Percentiles rank a stretch among this genome's conserved stretches.
Evolutionary conservation across 1,140 invertebrate genomes (phyloP).

Genomic region (Daktulosphaira vitifoliae): DNA sequence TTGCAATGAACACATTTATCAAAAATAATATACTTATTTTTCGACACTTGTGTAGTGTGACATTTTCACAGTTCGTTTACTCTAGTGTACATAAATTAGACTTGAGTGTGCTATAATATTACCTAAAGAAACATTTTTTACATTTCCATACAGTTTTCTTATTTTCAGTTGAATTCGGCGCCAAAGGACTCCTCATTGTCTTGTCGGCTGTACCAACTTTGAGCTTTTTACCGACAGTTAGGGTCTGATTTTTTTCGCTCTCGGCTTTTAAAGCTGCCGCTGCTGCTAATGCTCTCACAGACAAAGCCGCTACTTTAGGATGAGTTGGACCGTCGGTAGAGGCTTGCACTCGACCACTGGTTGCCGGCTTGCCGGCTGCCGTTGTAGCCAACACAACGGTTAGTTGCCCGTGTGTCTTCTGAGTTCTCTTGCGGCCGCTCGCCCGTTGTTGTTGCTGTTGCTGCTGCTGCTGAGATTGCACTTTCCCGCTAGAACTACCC

Average conservation of each 20-base stretch:
- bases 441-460: too few species aligned
- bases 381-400: not conserved
- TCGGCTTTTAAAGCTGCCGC: conserved; percentile 6
- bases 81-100: too few species aligned
- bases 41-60: too few species aligned
- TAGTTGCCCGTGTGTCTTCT: not conserved
- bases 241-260: conserved; percentile 40
- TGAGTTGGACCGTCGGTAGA: not conserved
- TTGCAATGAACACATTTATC: too few species aligned
- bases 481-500: not conserved
- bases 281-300: conserved; percentile 33
- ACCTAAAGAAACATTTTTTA: conserved; percentile 75
- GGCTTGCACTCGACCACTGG: not conserved
- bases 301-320: not conserved
- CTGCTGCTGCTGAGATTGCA: not conserved
- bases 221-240: conserved; percentile 39
- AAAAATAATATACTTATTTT: too few species aligned
- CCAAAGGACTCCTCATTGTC: not conserved
- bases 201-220: not conserved
- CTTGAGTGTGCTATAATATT: conserved; percentile 41
- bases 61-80: too few species aligned
- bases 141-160: conserved; percentile 66
- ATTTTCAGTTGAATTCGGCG: conserved; percentile 37
- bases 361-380: not conserved
- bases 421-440: not conserved